phyloP scores from a whole-genome alignment of 2,113 vertebrate species.

The Erythrolamprus reginae region DNA sequence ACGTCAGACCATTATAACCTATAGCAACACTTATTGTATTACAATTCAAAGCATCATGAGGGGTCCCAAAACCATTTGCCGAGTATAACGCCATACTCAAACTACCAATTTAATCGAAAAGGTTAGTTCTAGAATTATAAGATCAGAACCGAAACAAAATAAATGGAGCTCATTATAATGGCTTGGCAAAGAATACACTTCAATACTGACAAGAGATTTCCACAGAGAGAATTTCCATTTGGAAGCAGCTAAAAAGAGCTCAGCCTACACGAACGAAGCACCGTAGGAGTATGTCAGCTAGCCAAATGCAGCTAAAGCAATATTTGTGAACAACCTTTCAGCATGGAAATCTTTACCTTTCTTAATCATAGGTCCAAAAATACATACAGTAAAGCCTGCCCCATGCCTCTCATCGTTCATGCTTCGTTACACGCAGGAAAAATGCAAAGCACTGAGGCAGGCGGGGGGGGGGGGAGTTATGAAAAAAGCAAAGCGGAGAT shows the following conservation, averaged over 20 bases:
- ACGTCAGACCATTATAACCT: neutral
- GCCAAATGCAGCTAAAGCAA: neutral
- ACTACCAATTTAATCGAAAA: neutral
- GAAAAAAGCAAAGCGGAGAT: neutral
- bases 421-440: conserved; percentile 9
- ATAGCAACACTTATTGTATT: neutral
- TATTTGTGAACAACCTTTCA: neutral
- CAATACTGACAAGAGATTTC: conserved; percentile 20
- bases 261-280: neutral
- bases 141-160: conserved; percentile 19
- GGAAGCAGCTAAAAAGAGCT: neutral
- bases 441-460: neutral
- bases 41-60: neutral
- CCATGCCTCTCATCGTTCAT: neutral
- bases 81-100: neutral
- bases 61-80: neutral
- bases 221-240: conserved; percentile 10
- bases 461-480: neutral
- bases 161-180: conserved; percentile 2
- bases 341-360: conserved; percentile 7
- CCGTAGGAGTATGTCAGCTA: neutral
- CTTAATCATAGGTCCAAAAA: conserved; percentile 7
- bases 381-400: neutral
- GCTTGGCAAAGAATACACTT: conserved; percentile 1
- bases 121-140: conserved; percentile 8